Base-by-base conservation (phyloP, 2,797 vertebrate species). In the Anguilla marmorata region DNA sequence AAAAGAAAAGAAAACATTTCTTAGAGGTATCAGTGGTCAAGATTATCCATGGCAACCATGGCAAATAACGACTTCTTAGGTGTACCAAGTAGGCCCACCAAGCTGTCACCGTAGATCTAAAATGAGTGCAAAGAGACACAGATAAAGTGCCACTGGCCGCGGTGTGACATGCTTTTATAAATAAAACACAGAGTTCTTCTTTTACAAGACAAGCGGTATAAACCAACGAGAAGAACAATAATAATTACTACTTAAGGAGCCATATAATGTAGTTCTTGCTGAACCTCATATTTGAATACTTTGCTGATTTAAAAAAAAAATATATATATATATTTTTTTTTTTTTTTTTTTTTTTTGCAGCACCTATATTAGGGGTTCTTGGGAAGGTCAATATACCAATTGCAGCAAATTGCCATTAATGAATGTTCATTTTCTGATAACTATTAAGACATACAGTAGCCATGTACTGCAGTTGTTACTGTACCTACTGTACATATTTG, bases 91-190 rank as follows among this genome's bases (percentile, higher is more conserved):
- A 33, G 27, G 8, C 27, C 27, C 21, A 21, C 16, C 16, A 27
- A 58, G 7, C 60, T 63, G 60, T 63, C 24, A n/a, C 54, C 3
- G 21, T 72, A 72, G 72, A 33, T 76, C 33, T 76, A 16, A 76
- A 76, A 41, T 0, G 14, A 72, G 37, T 41, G 72, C 72, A 76
- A 33, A 37, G 33, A 74, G 69, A 74, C 69, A 12, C 6, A 33
- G 48, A 37, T 27, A 84, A 52, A 30, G 33, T 48, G 27, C 27
- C 1, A 7, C 8, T 58, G 56, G 52, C 2, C 7, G 50, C 27
- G 24, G 82, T 84, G 50, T 54, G 54, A 84, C 82, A 84, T 84
- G 82, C 82, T 56, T 84, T 54, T 84, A 84, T 84, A 84, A 84
- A 84, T n/a, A 84, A 66, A 84, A 84, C 19, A 21, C 41, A 8